Evolutionary conservation across 2,113 vertebrate species (phyloP), one percentile per base, ranked within the genome.

Genomic region (Melanerpes formicivorus): DNA sequence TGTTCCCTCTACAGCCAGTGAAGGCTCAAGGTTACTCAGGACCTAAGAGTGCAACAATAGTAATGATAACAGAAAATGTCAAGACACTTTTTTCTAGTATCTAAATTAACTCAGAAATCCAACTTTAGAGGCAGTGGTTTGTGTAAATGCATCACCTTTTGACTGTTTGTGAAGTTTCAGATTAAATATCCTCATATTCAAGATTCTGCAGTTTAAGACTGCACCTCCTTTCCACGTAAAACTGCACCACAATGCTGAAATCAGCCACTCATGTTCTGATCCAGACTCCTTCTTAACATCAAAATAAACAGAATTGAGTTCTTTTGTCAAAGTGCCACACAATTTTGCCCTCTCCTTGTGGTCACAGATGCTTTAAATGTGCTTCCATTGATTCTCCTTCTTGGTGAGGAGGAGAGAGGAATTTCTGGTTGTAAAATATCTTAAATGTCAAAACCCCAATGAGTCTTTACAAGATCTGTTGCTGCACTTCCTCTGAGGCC

Each of bases 401-500:
- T 77, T 23, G 52, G 32, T 66, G 48, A 32, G 52, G 34, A 91
- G 54, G 11, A 74, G 83, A 90, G 32, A 80, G 58, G 40, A 80
- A 80, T 82, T 91, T 73, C 46, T 78, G 87, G 29, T 78, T 64
- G 50, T 85, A 91, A 76, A 95, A 40, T 2, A 3, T 15, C 79
- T 22, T 37, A 85, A 93, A 87, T 56, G 37, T 34, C 82, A 92
- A 93, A 71, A 22, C 67, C 23, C 78, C 70, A 42, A 77, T 25
- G 56, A 70, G 18, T 32, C 87, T 80, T 88, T 48, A 71, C 30
- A 80, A 83, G 56, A 42, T 14, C 29, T 60, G 29, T 27, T 54
- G 32, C 37, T 71, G 23, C 14, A 59, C 18, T 64, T 0, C 0
- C 48, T 70, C 69, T 3, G 2, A 64, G 46, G 22, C 52, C 60